Evolutionary conservation across 2,888 invertebrate species (phyloP).

Genomic region (Ophion costatus): DNA sequence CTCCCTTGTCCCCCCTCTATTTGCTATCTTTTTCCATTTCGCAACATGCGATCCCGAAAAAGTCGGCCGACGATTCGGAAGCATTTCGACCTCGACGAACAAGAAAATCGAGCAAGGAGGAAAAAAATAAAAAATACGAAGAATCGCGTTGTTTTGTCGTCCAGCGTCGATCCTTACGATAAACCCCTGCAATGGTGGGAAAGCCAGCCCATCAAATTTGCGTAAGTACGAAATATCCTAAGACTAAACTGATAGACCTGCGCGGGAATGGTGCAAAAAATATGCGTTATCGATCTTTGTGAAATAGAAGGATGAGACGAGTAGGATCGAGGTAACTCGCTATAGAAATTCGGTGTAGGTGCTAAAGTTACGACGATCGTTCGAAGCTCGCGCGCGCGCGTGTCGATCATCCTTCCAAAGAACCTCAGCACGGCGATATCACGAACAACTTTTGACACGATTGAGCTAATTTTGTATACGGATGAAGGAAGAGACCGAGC

Average conservation of each 20-base stretch:
- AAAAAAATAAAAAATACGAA: constrained; percentile 39
- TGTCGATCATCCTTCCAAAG: constrained; percentile 63
- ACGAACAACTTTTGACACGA: constrained; percentile 59
- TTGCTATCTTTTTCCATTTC: not conserved
- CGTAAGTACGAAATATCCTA: constrained; percentile 65
- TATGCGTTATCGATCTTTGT: constrained; percentile 35
- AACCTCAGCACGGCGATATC: constrained; percentile 61
- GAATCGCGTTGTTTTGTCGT: constrained; percentile 54
- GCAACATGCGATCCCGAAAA: constrained; percentile 16
- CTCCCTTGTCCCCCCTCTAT: not conserved
- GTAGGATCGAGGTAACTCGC: not conserved
- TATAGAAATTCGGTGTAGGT: not conserved
- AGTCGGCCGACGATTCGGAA: constrained; percentile 1
- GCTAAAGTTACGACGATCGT: constrained; percentile 64
- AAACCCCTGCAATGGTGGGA: constrained; percentile 70
- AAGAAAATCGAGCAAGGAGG: constrained; percentile 38
- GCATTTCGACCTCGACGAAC: constrained; percentile 1
- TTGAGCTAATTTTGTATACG: constrained; percentile 38
- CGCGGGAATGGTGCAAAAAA: not conserved
- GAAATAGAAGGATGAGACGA: constrained; percentile 40
- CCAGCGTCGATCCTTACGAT: constrained; percentile 68
- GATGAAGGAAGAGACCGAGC: constrained; percentile 1
- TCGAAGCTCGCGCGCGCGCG: constrained; percentile 16
- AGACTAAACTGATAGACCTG: not conserved
- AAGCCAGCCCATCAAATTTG: constrained; percentile 69